Percentiles rank a stretch among this genome's conserved stretches.
Conservation (phyloP, 2,888 invertebrate genomes). For the Melipona beecheii region DNA sequence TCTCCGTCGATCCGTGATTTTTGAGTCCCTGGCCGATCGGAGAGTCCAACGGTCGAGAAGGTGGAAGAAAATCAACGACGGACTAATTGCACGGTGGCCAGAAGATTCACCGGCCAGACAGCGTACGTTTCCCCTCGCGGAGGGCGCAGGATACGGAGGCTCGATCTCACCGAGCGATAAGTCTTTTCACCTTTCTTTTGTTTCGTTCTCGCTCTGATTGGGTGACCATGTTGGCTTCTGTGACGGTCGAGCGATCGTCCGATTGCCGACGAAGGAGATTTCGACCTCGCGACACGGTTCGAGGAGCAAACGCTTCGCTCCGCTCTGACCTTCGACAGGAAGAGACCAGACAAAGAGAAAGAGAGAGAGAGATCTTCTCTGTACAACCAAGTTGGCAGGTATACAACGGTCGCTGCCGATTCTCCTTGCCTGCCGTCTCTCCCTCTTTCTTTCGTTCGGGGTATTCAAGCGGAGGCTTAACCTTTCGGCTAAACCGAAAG, state of each 20-base stretch:
- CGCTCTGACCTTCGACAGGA: slow-evolving; percentile 69
- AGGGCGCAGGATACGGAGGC: slow-evolving; percentile 71
- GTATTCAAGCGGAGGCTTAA: slow-evolving; percentile 65
- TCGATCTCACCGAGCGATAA: slow-evolving; percentile 79
- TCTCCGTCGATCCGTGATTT: slow-evolving; percentile 59
- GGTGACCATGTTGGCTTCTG: slow-evolving; percentile 72
- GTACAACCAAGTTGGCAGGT: not conserved
- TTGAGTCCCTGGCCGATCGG: slow-evolving; percentile 3
- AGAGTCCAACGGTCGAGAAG: not conserved
- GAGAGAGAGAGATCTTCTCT: slow-evolving; percentile 43
- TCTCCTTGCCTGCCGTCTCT: slow-evolving; percentile 19
- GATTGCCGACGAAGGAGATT: slow-evolving; percentile 47
- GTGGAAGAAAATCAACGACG: slow-evolving; percentile 54
- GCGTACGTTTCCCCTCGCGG: slow-evolving; percentile 21
- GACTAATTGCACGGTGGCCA: slow-evolving; percentile 54
- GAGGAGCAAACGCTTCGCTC: slow-evolving; percentile 59
- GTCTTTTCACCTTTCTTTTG: slow-evolving; percentile 84
- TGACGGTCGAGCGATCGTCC: slow-evolving; percentile 69
- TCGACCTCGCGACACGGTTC: slow-evolving; percentile 68
- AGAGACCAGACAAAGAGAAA: slow-evolving; percentile 27
- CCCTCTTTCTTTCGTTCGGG: slow-evolving; percentile 40
- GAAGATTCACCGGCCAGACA: slow-evolving; percentile 39
- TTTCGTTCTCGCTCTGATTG: slow-evolving; percentile 84
- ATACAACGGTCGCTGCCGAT: not conserved
- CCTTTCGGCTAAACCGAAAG: slow-evolving; percentile 68